Evolutionary conservation across 2,113 vertebrate genomes (phyloP).

Genomic region (Pongo pygmaeus): DNA sequence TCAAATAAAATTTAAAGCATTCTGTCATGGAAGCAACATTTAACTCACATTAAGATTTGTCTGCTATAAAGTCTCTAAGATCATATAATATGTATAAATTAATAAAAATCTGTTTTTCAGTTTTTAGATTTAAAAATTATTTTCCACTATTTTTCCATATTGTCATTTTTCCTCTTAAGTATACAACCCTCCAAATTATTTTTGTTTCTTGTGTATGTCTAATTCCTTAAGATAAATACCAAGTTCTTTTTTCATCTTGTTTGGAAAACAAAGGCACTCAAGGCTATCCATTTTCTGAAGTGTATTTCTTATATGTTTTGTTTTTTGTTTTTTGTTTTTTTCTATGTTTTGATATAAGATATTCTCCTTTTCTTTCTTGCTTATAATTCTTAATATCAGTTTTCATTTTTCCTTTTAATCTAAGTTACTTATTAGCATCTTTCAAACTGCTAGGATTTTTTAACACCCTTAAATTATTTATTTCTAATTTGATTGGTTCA

Average conservation of each 20-base stretch:
- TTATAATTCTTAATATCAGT: not conserved
- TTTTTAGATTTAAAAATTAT: not conserved
- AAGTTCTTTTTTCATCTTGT: not conserved
- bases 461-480: not conserved
- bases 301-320: not conserved
- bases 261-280: not conserved
- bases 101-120: not conserved
- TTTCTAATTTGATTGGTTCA: not conserved
- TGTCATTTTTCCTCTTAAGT: not conserved
- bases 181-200: not conserved
- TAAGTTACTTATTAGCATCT: not conserved
- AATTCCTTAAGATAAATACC: not conserved
- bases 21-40: not conserved
- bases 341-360: not conserved
- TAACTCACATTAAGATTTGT: not conserved
- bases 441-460: conserved; percentile 15
- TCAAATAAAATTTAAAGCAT: conserved; percentile 21
- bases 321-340: not conserved
- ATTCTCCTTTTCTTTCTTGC: not conserved
- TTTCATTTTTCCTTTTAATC: not conserved
- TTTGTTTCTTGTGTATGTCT: not conserved
- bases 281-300: not conserved
- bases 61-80: not conserved
- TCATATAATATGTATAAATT: not conserved
- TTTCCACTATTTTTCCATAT: not conserved